A percentile compares a stretch with the other conserved stretches of the same genome.
phyloP scores from a whole-genome alignment of 1,140 invertebrate species.

The Camponotus vicinus region DNA sequence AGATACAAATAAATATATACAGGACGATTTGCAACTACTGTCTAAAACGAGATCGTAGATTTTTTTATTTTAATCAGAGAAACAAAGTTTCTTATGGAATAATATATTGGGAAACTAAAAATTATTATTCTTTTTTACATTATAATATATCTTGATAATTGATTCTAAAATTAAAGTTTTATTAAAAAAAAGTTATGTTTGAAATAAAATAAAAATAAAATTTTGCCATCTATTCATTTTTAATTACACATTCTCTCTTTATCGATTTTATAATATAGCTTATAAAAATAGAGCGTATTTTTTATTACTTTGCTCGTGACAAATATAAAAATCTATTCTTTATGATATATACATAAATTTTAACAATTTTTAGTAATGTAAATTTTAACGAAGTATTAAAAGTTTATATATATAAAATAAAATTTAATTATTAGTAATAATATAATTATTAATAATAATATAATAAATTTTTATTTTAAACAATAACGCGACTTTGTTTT shows the following conservation, averaged over 20 bases:
- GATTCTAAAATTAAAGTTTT: not conserved
- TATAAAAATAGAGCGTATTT: not conserved
- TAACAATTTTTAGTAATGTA: too few species aligned
- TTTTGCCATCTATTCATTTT: not conserved
- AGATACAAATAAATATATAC: constrained; percentile 35
- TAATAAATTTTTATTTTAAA: too few species aligned
- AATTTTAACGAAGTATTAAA: too few species aligned
- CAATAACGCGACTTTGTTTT: too few species aligned
- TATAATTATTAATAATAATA: too few species aligned
- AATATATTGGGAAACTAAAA: not conserved
- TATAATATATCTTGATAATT: constrained; percentile 6
- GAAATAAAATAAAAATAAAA: not conserved
- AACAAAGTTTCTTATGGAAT: not conserved
- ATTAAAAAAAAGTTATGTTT: not conserved
- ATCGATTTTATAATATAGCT: not conserved
- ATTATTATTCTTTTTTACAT: not conserved
- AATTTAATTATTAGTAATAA: too few species aligned
- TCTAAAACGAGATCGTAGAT: not conserved
- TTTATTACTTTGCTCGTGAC: not conserved
- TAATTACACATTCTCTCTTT: not conserved
- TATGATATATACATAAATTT: too few species aligned
- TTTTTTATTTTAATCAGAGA: not conserved
- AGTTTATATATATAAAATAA: too few species aligned
- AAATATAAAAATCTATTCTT: not conserved
- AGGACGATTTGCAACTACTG: not conserved